Evolutionary conservation across 1,140 invertebrate genomes (phyloP).

Genomic region (Drosophila paulistorum): DNA sequence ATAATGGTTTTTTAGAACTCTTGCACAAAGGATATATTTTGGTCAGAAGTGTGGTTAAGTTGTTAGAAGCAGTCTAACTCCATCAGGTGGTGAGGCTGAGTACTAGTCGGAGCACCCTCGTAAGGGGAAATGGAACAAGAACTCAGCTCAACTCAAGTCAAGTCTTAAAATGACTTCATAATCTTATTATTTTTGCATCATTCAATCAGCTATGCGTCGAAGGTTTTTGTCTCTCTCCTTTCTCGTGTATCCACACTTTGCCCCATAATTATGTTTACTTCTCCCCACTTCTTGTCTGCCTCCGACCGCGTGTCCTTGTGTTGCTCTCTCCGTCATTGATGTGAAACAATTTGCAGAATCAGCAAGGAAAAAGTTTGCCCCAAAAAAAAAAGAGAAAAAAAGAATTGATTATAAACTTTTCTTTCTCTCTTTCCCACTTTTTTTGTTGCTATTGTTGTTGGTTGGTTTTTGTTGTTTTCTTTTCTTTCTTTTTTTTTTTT

Average conservation of each 20-base stretch:
- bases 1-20: too few species aligned
- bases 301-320: too few species aligned
- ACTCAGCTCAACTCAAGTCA: background rate
- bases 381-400: slow-evolving; percentile 29
- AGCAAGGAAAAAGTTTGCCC: slow-evolving; percentile 33
- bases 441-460: slow-evolving; percentile 7
- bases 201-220: slow-evolving; percentile 44
- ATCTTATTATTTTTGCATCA: slow-evolving; percentile 63
- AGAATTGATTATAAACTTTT: slow-evolving; percentile 60
- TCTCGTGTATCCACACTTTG: background rate
- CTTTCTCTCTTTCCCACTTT: slow-evolving; percentile 35
- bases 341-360: slow-evolving; percentile 17
- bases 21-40: too few species aligned
- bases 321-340: background rate
- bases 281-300: background rate
- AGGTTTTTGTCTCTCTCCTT: background rate
- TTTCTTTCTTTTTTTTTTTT: slow-evolving; percentile 9
- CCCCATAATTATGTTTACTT: slow-evolving; percentile 17
- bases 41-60: too few species aligned
- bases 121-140: too few species aligned
- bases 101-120: background rate
- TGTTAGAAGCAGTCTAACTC: too few species aligned
- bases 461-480: background rate
- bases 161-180: slow-evolving; percentile 49
- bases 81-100: too few species aligned